Evolutionary conservation across 2,888 invertebrate genomes (phyloP), one percentile per base, ranked within the genome.

Genomic region (Hirtodrosophila duncani): DNA sequence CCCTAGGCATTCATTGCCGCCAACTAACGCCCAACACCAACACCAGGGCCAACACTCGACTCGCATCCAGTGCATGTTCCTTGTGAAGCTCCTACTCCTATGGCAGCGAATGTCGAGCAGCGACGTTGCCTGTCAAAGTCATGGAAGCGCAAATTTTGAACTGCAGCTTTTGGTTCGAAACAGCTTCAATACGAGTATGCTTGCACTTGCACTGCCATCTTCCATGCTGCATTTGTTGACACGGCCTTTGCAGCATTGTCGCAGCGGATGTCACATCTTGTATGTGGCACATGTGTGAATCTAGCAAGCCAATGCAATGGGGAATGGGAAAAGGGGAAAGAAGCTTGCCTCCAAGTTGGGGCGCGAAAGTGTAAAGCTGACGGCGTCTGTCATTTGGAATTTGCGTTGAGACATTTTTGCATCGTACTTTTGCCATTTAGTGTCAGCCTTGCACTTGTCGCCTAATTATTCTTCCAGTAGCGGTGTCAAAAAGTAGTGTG

Each of bases 261-360:
- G 64, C 79, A 75, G 63, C 69, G 57, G 72, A 63, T 77, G 75
- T 67, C 79, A 65, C 72, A 69, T 69, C 61, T 65, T 79, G 65
- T 63, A 51, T 42, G 49, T 55, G 45, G 58, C 59, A 60, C 53
- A 63, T 55, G 51, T 65, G 51, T 65, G 50, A 41, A 48, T 14
- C 57, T 23, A 18, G n/a, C n/a, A n/a, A n/a, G n/a, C n/a, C n/a
- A n/a, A n/a, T n/a, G n/a, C n/a, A n/a, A n/a, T n/a, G n/a, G n/a
- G n/a, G n/a, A n/a, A n/a, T n/a, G n/a, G 29, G 16, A 37, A 23
- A 17, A 33, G 34, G 50, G 42, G 48, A 43, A 50, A n/a, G n/a
- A n/a, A n/a, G n/a, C n/a, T n/a, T n/a, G n/a, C n/a, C n/a, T n/a
- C n/a, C n/a, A n/a, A n/a, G n/a, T n/a, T 36, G 33, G 43, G 37